phyloP scores from a whole-genome alignment of 2,113 vertebrate genomes.

The Lamprotornis superbus region DNA sequence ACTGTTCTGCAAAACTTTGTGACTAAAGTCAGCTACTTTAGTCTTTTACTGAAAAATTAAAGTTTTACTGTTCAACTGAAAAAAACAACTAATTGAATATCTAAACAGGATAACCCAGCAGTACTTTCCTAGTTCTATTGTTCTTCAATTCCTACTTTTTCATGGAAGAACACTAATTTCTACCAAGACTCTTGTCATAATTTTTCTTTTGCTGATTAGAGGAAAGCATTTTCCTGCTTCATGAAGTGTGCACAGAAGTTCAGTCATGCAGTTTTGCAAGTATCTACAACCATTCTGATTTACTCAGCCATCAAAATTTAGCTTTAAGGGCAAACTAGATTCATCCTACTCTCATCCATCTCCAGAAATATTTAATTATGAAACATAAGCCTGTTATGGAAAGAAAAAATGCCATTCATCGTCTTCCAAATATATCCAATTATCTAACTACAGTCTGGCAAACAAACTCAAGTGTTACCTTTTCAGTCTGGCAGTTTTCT shows the following conservation, averaged over 20 bases:
- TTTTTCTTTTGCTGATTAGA: conserved; percentile 29
- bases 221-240: not conserved
- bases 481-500: not conserved
- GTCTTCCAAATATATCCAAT: conserved; percentile 48
- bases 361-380: conserved; percentile 26
- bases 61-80: not conserved
- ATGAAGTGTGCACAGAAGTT: conserved; percentile 25
- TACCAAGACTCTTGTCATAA: not conserved
- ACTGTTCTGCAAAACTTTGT: not conserved
- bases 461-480: not conserved
- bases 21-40: not conserved
- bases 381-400: conserved; percentile 2
- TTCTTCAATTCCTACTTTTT: not conserved
- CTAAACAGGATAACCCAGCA: not conserved
- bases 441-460: conserved; percentile 16
- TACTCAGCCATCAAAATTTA: conserved; percentile 50
- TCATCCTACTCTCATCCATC: not conserved
- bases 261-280: conserved; percentile 35
- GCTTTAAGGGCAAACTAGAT: conserved; percentile 2
- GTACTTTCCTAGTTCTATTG: not conserved
- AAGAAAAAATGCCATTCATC: conserved; percentile 25
- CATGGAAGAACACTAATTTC: not conserved
- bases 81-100: not conserved
- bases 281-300: conserved; percentile 27
- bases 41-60: not conserved